Base-by-base conservation (phyloP, 2,888 invertebrate species). In the Tiphia femorata region DNA sequence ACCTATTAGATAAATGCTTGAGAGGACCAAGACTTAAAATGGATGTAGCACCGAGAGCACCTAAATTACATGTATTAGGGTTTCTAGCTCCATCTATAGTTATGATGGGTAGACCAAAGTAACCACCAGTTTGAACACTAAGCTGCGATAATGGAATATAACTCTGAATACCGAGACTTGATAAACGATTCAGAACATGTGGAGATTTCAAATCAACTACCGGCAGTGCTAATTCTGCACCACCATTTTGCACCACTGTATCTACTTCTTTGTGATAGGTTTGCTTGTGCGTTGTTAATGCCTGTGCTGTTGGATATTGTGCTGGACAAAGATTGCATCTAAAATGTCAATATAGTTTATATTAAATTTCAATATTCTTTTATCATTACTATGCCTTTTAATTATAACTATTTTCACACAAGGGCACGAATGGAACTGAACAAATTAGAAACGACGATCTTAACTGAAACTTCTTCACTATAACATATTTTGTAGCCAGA, bases 261-360 rank as follows among this genome's bases (percentile, higher is more conserved):
- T 82, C 83, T 0, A 78, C 71, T 10, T 87, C 87, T 65, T 87
- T 87, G 66, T 88, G 88, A 70, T 86, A 87, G 47, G 88, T 88
- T 69, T 90, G 91, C 30, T 91, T 85, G 75, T 92, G 92, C 63
- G 89, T 86, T 37, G 83, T 81, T 46, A 89, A 76, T 10, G 86
- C 87, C 46, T 85, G 82, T 0, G 87, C 86, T 46, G 90, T 90
- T 0, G 91, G 90, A 75, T 92, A 92, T 23, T 91, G 88, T 0
- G 92, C 91, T 0, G 90, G 89, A 71, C 92, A 92, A 41, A 90
- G 85, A 69, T 90, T 90, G 68, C 92, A 92, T 64, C 90, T 81
- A n/a, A n/a, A 23, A 8, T 14, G 12, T 23, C 8, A 8, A 25
- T 46, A n/a, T n/a, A n/a, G n/a, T n/a, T n/a, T n/a, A n/a, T n/a